Conservation (phyloP, 2,113 vertebrate genomes). For the Antidorcas marsupialis region DNA sequence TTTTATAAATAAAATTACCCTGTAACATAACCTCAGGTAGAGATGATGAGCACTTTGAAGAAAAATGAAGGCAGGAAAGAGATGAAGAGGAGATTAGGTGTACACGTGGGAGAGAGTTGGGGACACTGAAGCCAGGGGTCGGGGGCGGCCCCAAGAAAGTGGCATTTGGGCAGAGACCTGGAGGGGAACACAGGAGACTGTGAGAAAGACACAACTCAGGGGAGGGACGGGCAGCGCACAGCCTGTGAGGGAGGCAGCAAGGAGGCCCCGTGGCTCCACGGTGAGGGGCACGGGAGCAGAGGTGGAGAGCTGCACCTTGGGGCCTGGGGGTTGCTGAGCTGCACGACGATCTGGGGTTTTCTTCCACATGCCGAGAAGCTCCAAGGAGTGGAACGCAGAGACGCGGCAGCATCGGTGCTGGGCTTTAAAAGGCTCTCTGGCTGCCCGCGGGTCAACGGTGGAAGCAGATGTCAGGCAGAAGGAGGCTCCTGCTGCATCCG, state of each 20-base stretch:
- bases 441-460: background rate
- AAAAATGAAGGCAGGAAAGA: background rate
- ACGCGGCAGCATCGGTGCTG: fast-evolving
- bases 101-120: fast-evolving
- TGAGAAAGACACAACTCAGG: fast-evolving
- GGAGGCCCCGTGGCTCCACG: background rate
- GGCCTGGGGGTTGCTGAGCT: background rate
- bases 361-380: background rate
- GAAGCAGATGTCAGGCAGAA: background rate
- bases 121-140: background rate
- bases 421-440: background rate
- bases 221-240: background rate
- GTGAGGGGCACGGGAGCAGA: no score
- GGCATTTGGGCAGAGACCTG: background rate
- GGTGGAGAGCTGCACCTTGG: background rate
- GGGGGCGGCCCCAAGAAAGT: background rate
- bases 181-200: background rate
- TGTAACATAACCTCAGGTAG: background rate
- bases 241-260: background rate
- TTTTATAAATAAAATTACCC: background rate
- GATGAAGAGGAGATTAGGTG: background rate
- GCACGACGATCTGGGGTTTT: background rate
- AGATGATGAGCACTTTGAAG: background rate
- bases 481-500: background rate
- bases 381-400: fast-evolving